These are phyloP conservation scores for Ditylenchus dipsaci DNA, from an alignment of 1,140 invertebrate genomes.

Conservation along the genomic window DNA sequence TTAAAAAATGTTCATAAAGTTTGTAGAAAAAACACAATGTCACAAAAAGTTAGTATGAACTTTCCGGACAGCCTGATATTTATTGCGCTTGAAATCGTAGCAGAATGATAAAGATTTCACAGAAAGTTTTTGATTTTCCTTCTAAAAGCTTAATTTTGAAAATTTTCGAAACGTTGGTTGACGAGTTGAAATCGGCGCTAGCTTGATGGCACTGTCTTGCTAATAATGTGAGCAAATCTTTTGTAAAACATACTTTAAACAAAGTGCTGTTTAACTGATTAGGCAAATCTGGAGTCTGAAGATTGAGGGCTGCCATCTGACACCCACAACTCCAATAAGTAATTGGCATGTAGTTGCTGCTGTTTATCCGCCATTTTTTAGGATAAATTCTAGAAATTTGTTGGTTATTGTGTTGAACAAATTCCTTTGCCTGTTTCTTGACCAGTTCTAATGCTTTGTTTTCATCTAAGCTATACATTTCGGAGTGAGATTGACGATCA, in stretches of 20 bases:
- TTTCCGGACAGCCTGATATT: too few relatives aligned
- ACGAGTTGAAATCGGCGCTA: too few relatives aligned
- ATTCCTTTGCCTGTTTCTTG: conserved; percentile 36
- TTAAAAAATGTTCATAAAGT: too few relatives aligned
- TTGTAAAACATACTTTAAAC: conserved; percentile 32
- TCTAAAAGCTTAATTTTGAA: neutral
- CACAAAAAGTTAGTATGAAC: too few relatives aligned
- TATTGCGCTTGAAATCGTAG: neutral
- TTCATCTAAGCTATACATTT: conserved; percentile 44
- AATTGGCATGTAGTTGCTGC: conserved; percentile 42
- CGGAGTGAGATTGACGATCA: conserved; percentile 36
- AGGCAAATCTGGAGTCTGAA: conserved; percentile 69
- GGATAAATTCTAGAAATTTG: conserved; percentile 47
- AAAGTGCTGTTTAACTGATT: conserved; percentile 44
- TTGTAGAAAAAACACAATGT: too few relatives aligned
- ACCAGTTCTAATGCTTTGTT: conserved; percentile 44
- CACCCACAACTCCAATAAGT: conserved; percentile 47
- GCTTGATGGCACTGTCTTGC: too few relatives aligned
- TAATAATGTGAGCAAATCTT: neutral
- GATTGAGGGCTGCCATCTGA: conserved; percentile 99
- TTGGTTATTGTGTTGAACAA: conserved; percentile 44
- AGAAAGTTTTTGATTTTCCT: neutral
- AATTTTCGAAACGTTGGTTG: too few relatives aligned
- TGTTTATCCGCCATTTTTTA: conserved; percentile 38
- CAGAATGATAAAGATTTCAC: neutral